These are phyloP conservation scores for Bactericera cockerelli DNA, from an alignment of 1,140 invertebrate genomes.

Conservation along the genomic window DNA sequence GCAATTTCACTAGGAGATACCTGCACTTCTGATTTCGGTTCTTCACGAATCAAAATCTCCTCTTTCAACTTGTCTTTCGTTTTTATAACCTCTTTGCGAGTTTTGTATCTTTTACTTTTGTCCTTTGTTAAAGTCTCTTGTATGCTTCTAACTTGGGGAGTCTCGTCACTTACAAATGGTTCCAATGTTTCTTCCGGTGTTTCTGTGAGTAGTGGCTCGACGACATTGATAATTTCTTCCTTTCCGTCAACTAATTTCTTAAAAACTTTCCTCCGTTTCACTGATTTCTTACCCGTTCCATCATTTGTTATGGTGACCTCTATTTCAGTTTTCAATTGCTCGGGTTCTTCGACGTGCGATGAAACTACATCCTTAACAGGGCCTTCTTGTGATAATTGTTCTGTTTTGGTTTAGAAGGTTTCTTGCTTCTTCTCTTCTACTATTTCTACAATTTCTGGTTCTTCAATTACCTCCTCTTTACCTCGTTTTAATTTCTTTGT, in stretches of 20 bases:
- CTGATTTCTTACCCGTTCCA: not conserved
- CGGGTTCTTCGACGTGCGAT: not conserved
- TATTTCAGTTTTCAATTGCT: not conserved
- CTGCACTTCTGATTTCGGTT: not conserved
- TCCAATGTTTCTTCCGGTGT: not conserved
- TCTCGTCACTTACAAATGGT: not conserved
- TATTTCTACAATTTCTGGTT: not conserved
- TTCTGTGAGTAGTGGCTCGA: constrained; percentile 1
- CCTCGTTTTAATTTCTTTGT: not conserved
- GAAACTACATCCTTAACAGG: not conserved
- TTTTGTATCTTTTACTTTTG: not conserved
- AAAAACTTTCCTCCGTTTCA: not conserved
- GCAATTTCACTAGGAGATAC: not conserved
- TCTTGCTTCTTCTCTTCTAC: not conserved
- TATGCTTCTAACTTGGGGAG: not conserved
- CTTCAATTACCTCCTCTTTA: constrained; percentile 1
- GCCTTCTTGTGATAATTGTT: not conserved
- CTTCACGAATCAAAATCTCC: not conserved
- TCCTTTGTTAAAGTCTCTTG: not conserved
- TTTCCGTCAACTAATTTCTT: not conserved
- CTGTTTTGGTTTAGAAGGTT: not conserved
- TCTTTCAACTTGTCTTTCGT: not conserved
- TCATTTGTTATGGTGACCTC: not conserved
- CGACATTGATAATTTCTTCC: not conserved
- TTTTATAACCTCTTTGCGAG: not conserved